Conservation (phyloP, 2,113 vertebrate genomes). For the Cyprinodon tularosa region DNA sequence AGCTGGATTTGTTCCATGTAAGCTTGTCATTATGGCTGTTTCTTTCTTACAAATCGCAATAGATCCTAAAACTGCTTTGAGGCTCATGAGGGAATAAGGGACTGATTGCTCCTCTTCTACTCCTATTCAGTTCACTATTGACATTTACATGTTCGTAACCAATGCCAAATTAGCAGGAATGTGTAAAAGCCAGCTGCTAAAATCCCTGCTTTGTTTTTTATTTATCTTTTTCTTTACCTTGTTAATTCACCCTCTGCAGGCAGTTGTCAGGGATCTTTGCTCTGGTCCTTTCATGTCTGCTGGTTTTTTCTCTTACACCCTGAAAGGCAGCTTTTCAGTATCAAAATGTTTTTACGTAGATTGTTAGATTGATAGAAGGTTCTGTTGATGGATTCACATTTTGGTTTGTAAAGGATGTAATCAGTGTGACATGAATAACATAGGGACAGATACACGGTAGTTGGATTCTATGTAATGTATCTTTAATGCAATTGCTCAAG, state of each 20-base stretch:
- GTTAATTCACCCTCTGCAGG: slow-evolving; percentile 72
- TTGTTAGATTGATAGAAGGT: slow-evolving; percentile 56
- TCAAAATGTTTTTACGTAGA: slow-evolving; percentile 62
- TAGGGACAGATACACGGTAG: slow-evolving; percentile 27
- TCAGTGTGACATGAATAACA: slow-evolving; percentile 44
- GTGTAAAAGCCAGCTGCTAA: slow-evolving; percentile 64
- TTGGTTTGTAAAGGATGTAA: slow-evolving; percentile 49
- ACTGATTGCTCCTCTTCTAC: slow-evolving; percentile 54
- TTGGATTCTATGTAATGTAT: slow-evolving; percentile 40
- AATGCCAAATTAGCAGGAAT: slow-evolving; percentile 70
- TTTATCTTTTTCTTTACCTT: slow-evolving; percentile 75
- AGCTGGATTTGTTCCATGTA: slow-evolving; percentile 13
- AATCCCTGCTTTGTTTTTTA: slow-evolving; percentile 72
- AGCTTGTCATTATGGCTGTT: slow-evolving; percentile 29
- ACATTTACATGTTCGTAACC: slow-evolving; percentile 62
- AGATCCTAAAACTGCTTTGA: slow-evolving; percentile 45
- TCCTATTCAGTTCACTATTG: slow-evolving; percentile 67
- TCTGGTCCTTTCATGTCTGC: slow-evolving; percentile 57
- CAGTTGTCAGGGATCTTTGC: slow-evolving; percentile 72
- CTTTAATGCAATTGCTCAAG: slow-evolving; percentile 22
- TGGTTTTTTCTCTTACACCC: slow-evolving; percentile 34
- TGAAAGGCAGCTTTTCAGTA: slow-evolving; percentile 64
- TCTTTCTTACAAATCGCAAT: slow-evolving; percentile 56
- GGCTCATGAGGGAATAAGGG: slow-evolving; percentile 52
- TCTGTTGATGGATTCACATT: slow-evolving; percentile 35